Percentiles rank a stretch among this genome's conserved stretches.
Evolutionary conservation across 2,797 vertebrate species (phyloP).

Genomic region (Pygocentrus nattereri): DNA sequence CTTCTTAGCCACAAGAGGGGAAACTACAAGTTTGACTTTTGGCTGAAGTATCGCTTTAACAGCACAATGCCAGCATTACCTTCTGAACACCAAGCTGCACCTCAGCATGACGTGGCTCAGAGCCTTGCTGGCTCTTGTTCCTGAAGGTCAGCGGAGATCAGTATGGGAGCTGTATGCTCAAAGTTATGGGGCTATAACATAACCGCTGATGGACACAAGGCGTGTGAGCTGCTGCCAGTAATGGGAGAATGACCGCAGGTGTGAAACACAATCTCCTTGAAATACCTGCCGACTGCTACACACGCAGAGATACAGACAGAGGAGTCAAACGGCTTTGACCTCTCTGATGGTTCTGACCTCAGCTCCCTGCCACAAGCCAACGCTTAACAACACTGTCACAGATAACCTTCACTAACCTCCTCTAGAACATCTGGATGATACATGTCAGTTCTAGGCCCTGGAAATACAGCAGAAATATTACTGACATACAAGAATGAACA

Average conservation of each 20-base stretch:
- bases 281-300: not conserved
- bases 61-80: not conserved
- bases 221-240: not conserved
- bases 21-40: not conserved
- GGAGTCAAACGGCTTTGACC: constrained; percentile 3
- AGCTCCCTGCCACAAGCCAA: not conserved
- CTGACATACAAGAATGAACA: not conserved
- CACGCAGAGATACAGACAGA: not conserved
- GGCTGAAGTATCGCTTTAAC: not conserved
- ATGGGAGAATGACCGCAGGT: not conserved
- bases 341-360: not conserved
- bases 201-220: constrained; percentile 10
- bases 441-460: not conserved
- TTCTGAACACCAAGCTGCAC: not conserved
- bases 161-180: not conserved
- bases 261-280: not conserved
- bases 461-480: too few species aligned
- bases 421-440: not conserved
- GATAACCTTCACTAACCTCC: not conserved
- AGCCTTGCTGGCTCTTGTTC: not conserved
- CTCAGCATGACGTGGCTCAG: not conserved
- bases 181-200: constrained; percentile 14
- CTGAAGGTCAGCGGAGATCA: not conserved
- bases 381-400: not conserved
- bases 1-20: not conserved